Conservation (phyloP, 1,140 invertebrate species). For the Psix sp. region DNA sequence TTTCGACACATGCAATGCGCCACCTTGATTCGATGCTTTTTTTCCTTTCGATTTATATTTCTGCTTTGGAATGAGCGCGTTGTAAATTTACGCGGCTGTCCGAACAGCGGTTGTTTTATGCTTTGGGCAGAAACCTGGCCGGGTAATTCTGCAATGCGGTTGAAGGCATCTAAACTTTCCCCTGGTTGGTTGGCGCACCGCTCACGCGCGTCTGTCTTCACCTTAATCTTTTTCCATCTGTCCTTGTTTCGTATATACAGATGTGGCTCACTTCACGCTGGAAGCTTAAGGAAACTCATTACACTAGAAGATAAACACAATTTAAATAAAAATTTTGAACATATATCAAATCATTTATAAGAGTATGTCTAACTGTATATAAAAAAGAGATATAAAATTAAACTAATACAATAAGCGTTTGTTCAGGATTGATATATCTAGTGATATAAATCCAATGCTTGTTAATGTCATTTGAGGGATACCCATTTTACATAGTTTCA, state of each 20-base stretch:
- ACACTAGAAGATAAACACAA: too few species aligned
- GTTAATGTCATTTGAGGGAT: too few species aligned
- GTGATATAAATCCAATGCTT: too few species aligned
- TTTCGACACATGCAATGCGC: conserved; percentile 1
- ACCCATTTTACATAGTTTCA: too few species aligned
- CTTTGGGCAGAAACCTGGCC: conserved; percentile 68
- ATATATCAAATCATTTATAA: too few species aligned
- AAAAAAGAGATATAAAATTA: too few species aligned
- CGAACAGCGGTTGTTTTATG: conserved; percentile 69
- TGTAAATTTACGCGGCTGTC: conserved; percentile 70
- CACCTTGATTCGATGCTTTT: conserved; percentile 24
- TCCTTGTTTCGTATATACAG: conserved; percentile 33
- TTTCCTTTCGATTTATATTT: conserved; percentile 57
- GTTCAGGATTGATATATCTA: too few species aligned
- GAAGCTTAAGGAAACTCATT: conserved; percentile 64
- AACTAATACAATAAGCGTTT: too few species aligned
- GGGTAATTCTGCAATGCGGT: conserved; percentile 76
- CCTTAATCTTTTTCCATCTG: conserved; percentile 40
- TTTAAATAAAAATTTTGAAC: too few species aligned
- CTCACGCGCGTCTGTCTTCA: conserved; percentile 47
- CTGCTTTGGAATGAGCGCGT: conserved; percentile 70
- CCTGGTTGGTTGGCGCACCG: conserved; percentile 12
- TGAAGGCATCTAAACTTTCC: conserved; percentile 60
- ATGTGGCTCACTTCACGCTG: conserved; percentile 65
- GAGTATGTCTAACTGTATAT: too few species aligned